Evolutionary conservation across 2,113 vertebrate genomes (phyloP).

Genomic region (Equus przewalskii): DNA sequence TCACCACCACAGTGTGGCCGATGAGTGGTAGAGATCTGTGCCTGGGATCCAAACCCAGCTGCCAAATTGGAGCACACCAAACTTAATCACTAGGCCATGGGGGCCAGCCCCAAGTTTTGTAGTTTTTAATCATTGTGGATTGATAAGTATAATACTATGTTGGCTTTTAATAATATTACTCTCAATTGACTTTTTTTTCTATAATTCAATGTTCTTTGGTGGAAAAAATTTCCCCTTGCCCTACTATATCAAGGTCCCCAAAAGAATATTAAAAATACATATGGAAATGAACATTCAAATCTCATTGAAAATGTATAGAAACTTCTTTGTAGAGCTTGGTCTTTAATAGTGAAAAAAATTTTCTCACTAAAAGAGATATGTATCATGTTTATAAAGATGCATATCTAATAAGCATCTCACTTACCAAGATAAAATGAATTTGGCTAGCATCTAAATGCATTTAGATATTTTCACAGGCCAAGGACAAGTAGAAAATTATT

Average conservation of each 20-base stretch:
- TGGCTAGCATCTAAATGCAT: constrained; percentile 48
- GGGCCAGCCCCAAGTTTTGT: too few relatives aligned
- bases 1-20: too few relatives aligned
- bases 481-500: constrained; percentile 57
- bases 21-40: too few relatives aligned
- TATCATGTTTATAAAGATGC: constrained; percentile 51
- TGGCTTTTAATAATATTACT: constrained; percentile 54
- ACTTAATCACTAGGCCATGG: too few relatives aligned
- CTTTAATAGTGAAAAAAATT: constrained; percentile 47
- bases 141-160: constrained; percentile 42
- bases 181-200: constrained; percentile 44
- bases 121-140: neutral
- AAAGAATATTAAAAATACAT: constrained; percentile 63
- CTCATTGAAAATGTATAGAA: constrained; percentile 50
- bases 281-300: constrained; percentile 55
- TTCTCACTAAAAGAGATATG: neutral
- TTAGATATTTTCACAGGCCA: constrained; percentile 34
- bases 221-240: neutral
- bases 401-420: constrained; percentile 27
- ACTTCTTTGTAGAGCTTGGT: constrained; percentile 47
- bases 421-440: constrained; percentile 65
- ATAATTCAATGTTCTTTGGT: constrained; percentile 60
- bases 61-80: too few relatives aligned
- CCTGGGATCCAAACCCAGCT: too few relatives aligned
- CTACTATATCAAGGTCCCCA: constrained; percentile 28